Conservation (phyloP, 2,113 vertebrate genomes). For the Alethe castanea region DNA sequence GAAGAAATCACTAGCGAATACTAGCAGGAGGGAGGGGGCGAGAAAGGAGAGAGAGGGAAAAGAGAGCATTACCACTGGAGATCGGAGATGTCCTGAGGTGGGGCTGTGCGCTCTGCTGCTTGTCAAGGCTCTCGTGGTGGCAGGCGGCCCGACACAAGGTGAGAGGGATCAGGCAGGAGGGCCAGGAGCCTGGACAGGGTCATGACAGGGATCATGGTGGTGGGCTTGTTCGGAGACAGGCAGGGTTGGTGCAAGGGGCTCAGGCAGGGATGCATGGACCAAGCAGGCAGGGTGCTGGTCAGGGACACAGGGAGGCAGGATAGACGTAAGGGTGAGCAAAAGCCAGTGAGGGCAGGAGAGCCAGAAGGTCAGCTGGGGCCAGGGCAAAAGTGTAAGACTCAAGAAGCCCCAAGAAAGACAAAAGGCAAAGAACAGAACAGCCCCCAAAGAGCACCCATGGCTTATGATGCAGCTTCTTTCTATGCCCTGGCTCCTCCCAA, state of each 20-base stretch:
- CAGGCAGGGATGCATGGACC: too few relatives aligned
- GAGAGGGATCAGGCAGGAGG: too few relatives aligned
- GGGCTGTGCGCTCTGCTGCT: too few relatives aligned
- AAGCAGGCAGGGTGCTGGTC: not conserved
- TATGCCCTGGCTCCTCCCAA: not conserved
- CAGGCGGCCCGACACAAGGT: rapidly evolving
- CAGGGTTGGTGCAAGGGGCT: rapidly evolving
- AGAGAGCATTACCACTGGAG: rapidly evolving
- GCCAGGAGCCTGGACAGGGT: not conserved
- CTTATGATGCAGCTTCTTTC: not conserved
- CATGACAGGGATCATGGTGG: rapidly evolving
- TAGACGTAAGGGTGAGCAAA: rapidly evolving
- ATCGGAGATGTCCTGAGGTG: rapidly evolving
- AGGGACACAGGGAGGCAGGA: not conserved
- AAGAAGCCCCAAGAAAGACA: not conserved
- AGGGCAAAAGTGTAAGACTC: not conserved
- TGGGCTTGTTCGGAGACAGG: not conserved
- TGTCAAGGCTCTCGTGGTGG: too few relatives aligned
- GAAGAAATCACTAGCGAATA: too few relatives aligned
- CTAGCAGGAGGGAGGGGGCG: not conserved
- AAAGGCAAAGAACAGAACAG: not conserved
- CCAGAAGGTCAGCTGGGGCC: not conserved
- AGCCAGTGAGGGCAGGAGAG: not conserved
- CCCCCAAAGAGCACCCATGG: not conserved
- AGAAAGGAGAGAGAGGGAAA: not conserved